Percentiles rank a stretch among this genome's conserved stretches.
These are phyloP conservation scores for Periparus ater DNA, from an alignment of 2,797 vertebrate genomes.

Conservation along the genomic window DNA sequence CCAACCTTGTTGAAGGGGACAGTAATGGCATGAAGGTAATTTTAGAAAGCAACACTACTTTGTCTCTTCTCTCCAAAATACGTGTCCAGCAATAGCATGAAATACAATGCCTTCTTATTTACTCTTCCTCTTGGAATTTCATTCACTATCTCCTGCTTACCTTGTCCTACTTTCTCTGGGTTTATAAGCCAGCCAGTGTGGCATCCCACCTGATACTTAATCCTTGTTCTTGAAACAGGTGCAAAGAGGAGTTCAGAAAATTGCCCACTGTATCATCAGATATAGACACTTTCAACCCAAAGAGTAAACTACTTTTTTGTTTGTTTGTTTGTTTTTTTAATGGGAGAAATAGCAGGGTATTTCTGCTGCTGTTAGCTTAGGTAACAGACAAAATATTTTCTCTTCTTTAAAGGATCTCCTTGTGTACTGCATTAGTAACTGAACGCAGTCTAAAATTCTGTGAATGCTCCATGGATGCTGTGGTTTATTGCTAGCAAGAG, in stretches of 20 bases:
- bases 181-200: background rate
- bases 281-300: background rate
- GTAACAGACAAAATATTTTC: background rate
- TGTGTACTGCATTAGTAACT: background rate
- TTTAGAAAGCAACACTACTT: background rate
- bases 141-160: background rate
- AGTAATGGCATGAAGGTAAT: background rate
- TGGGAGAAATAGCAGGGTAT: background rate
- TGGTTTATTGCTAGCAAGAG: background rate
- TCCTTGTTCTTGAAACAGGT: background rate
- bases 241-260: background rate
- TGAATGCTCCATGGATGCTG: background rate
- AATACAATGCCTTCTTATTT: background rate
- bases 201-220: background rate
- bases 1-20: background rate
- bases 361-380: background rate
- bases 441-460: background rate
- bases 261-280: accelerated
- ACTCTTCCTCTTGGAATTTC: background rate
- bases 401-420: background rate
- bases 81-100: background rate
- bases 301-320: background rate
- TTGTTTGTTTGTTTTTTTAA: background rate
- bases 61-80: background rate
- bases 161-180: background rate